A percentile compares a stretch with the other conserved stretches of the same genome.
These are phyloP conservation scores for Drosophila yooni DNA, from an alignment of 2,888 invertebrate species.

Conservation along the genomic window DNA sequence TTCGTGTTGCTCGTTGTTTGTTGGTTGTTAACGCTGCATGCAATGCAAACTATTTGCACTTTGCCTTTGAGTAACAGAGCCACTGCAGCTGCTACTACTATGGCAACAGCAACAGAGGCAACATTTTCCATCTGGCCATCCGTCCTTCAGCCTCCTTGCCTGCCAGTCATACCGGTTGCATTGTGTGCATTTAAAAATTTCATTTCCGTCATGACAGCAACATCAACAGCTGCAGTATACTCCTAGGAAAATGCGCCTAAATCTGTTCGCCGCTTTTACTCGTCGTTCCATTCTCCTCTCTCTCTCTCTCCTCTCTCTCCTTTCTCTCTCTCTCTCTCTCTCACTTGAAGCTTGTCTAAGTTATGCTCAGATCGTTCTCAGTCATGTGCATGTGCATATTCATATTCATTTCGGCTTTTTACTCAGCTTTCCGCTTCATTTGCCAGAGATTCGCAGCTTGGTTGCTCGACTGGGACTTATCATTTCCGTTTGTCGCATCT, in stretches of 20 bases:
- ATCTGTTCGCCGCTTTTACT: conserved; percentile 18
- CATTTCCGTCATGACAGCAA: conserved; percentile 70
- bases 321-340: no score
- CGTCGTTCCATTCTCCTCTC: neutral
- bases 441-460: conserved; percentile 34
- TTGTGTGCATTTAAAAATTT: conserved; percentile 59
- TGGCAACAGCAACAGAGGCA: conserved; percentile 4
- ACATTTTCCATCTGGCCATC: conserved; percentile 20
- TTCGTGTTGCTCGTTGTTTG: conserved; percentile 14
- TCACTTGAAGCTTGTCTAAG: neutral
- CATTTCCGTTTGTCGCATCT: conserved; percentile 70
- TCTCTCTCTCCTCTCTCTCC: no score
- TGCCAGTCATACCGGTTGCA: conserved; percentile 25
- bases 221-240: conserved; percentile 35
- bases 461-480: conserved; percentile 32
- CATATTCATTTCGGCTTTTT: conserved; percentile 43
- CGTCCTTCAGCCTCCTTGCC: neutral
- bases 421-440: conserved; percentile 65
- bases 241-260: conserved; percentile 45
- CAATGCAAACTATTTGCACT: conserved; percentile 53
- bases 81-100: conserved; percentile 10
- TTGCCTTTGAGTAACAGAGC: conserved; percentile 48
- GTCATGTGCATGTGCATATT: conserved; percentile 41
- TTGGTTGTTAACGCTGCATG: conserved; percentile 41
- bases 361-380: conserved; percentile 7